Base-by-base conservation (phyloP, 2,113 vertebrate genomes). In the Brevimyrus niger region DNA sequence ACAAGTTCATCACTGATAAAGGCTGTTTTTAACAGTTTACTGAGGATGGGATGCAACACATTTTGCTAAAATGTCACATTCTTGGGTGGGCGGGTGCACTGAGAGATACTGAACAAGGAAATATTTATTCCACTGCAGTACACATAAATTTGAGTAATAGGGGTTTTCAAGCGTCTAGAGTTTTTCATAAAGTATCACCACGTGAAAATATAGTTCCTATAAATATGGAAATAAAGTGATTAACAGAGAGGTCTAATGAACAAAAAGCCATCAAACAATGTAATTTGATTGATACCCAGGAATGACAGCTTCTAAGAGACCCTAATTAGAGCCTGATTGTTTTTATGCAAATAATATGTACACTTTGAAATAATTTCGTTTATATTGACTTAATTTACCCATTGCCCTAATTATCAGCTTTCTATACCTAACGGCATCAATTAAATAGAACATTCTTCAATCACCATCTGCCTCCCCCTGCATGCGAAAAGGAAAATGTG, bases 281-380 rank as follows among this genome's bases (percentile, higher is more conserved):
- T 50, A 86, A 50, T 86, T 86, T 86, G 23, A 86, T 48, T 86
- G 84, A 27, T 86, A 51, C 84, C 84, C 31, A 19, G 15, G 11
- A 51, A 86, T 51, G 8, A 86, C 46, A 86, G 27, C 84, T 53
- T 51, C 27, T 51, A 86, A 51, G 10, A 51, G 10, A 31, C n/a
- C 82, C 23, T 84, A 84, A 84, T 84, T 84, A 50, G 84, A 86
- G 47, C 48, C 44, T 51, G 84, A 86, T 86, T 86, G 84, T n/a
- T 86, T 86, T 21, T 51, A 46, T 51, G 46, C 84, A n/a, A 53
- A 86, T 86, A 86, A 86, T 53, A 86, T 51, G 84, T 86, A 86
- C 84, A 50, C 44, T 84, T 84, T 84, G 44, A n/a, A 86, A 51
- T 86, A 86, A 86, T 86, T 50, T 35, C 47, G 4, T 86, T 86